Evolutionary conservation across 1,140 invertebrate genomes (phyloP).

Genomic region (Pogonomyrmex barbatus): DNA sequence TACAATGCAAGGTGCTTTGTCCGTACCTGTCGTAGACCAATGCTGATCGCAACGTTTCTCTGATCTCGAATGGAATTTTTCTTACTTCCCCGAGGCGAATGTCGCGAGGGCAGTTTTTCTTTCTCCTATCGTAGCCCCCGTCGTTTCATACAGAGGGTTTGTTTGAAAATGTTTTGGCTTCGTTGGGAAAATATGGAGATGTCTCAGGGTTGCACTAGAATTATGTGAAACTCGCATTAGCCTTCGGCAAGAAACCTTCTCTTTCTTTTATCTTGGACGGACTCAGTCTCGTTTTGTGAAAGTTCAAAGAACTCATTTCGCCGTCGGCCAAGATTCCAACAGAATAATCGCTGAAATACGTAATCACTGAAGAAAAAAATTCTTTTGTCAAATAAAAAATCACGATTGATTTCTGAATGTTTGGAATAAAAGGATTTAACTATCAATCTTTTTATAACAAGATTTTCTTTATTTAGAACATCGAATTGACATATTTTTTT

Average conservation of each 20-base stretch:
- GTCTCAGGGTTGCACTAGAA: constrained; percentile 63
- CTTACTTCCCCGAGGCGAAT: constrained; percentile 60
- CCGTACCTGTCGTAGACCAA: constrained; percentile 66
- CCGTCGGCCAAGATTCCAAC: constrained; percentile 61
- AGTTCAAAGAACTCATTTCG: constrained; percentile 13
- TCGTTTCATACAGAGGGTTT: constrained; percentile 60
- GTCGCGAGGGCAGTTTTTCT: constrained; percentile 51
- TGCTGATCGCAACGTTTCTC: constrained; percentile 59
- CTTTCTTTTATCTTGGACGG: constrained; percentile 33
- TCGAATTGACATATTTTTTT: background rate
- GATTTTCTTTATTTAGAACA: constrained; percentile 9
- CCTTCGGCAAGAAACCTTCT: constrained; percentile 32
- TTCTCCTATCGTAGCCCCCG: constrained; percentile 51
- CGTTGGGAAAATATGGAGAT: constrained; percentile 81
- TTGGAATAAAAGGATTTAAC: background rate
- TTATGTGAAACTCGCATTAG: constrained; percentile 45
- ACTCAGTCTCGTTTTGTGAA: background rate
- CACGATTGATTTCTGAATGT: constrained; percentile 57
- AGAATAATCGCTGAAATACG: constrained; percentile 7
- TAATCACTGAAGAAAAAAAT: constrained; percentile 45
- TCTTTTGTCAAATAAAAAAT: constrained; percentile 47
- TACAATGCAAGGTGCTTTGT: constrained; percentile 84
- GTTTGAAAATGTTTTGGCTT: constrained; percentile 80
- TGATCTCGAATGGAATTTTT: constrained; percentile 74
- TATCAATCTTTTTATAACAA: background rate